A percentile compares a stretch with the other conserved stretches of the same genome.
Conservation (phyloP, 1,140 invertebrate genomes). For the Oedothorax gibbosus region DNA sequence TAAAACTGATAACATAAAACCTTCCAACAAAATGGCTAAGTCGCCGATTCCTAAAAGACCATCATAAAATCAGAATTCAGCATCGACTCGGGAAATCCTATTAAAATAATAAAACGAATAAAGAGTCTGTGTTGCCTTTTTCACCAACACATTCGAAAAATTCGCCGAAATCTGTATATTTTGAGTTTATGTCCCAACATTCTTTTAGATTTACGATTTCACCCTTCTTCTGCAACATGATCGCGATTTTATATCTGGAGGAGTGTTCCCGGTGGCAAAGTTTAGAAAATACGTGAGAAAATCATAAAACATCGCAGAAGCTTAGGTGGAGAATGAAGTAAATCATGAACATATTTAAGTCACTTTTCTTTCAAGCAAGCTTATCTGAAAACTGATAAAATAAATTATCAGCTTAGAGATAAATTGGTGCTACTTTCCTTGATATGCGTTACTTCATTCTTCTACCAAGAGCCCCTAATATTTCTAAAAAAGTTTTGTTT, state of each 20-base stretch:
- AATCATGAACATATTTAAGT: too few relatives aligned
- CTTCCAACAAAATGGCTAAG: neutral
- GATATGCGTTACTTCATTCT: too few relatives aligned
- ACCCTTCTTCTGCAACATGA: neutral
- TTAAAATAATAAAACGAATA: conserved; percentile 4
- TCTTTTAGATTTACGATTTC: conserved; percentile 11
- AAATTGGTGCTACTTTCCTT: too few relatives aligned
- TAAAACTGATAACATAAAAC: too few relatives aligned
- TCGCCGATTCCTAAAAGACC: neutral
- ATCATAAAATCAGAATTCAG: conserved; percentile 1
- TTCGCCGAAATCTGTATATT: conserved; percentile 8
- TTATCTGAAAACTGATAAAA: too few relatives aligned
- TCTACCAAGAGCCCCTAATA: too few relatives aligned
- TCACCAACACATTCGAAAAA: neutral
- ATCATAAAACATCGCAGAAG: too few relatives aligned
- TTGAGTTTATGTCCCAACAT: neutral
- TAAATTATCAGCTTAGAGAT: too few relatives aligned
- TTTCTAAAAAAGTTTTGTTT: too few relatives aligned
- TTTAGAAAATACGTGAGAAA: neutral
- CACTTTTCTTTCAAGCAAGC: too few relatives aligned
- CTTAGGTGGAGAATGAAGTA: too few relatives aligned
- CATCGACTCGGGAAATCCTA: neutral
- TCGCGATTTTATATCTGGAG: neutral
- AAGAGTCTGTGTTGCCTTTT: neutral
- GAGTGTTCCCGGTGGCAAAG: neutral